Percentiles rank a stretch among this genome's conserved stretches.
These are phyloP conservation scores for Drosophila siamana DNA, from an alignment of 2,888 invertebrate genomes.

Conservation along the genomic window DNA sequence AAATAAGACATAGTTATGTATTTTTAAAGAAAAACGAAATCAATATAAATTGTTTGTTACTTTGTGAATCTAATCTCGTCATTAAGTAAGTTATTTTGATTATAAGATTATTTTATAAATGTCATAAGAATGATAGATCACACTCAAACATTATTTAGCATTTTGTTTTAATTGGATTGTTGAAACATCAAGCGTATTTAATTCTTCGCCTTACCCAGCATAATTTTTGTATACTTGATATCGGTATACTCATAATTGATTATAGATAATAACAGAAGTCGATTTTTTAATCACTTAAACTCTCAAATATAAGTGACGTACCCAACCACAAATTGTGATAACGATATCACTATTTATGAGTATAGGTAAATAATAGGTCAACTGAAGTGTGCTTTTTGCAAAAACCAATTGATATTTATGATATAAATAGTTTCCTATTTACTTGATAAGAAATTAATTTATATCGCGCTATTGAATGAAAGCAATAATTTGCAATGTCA, in stretches of 20 bases:
- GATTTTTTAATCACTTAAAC: not conserved
- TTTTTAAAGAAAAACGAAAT: not conserved
- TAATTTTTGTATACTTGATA: conserved; percentile 9
- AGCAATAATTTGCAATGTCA: not conserved
- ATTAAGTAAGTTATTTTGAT: not conserved
- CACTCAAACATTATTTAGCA: not conserved
- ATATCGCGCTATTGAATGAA: not conserved
- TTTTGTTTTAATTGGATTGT: not conserved
- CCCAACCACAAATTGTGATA: not conserved
- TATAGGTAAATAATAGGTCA: not conserved
- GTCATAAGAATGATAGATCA: not conserved
- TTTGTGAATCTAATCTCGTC: not conserved
- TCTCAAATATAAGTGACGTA: conserved; percentile 15
- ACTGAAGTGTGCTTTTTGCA: conserved; percentile 1
- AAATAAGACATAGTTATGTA: not conserved
- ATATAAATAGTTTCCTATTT: conserved; percentile 9
- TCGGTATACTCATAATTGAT: not conserved
- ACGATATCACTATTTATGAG: conserved; percentile 2
- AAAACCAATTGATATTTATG: conserved; percentile 7
- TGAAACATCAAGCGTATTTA: not conserved
- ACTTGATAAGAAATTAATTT: conserved; percentile 5
- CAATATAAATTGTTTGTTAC: not conserved
- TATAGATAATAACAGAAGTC: conserved; percentile 2
- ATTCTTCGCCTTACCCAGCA: not conserved
- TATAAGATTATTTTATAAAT: no score